A percentile compares a stretch with the other conserved stretches of the same genome.
Conservation (phyloP, 2,113 vertebrate species). For the Loxodonta africana region DNA sequence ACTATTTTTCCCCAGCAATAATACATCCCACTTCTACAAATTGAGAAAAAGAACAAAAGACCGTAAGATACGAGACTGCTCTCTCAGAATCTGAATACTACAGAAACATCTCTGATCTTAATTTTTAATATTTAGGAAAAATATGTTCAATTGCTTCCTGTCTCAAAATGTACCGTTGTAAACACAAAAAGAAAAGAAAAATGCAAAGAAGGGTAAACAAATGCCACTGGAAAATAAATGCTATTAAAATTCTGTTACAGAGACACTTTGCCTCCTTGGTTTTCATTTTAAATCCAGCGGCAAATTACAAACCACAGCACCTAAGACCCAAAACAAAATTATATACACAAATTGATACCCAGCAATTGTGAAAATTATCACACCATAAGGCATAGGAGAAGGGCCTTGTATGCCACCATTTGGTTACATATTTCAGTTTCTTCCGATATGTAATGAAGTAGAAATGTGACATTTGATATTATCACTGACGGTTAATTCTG, state of each 20-base stretch:
- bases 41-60: background rate
- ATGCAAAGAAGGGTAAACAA: conserved; percentile 26
- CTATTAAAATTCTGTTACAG: conserved; percentile 42
- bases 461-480: conserved; percentile 83
- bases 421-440: conserved; percentile 65
- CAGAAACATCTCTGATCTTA: conserved; percentile 28
- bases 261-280: conserved; percentile 21
- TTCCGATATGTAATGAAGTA: conserved; percentile 68
- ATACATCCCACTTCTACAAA: background rate
- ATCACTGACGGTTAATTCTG: conserved; percentile 73
- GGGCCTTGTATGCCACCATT: conserved; percentile 1
- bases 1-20: background rate
- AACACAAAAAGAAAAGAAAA: background rate
- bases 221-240: conserved; percentile 35
- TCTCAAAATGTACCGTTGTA: conserved; percentile 35
- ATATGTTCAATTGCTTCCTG: background rate
- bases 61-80: background rate
- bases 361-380: conserved; percentile 59
- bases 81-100: conserved; percentile 40
- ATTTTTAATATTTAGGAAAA: conserved; percentile 8
- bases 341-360: background rate
- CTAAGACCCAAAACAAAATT: conserved; percentile 32
- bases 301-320: conserved; percentile 36
- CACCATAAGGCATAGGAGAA: background rate
- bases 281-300: conserved; percentile 64